Evolutionary conservation across 37 sponge, comb jelly and placozoan genomes (phyloP).

Genomic region (Dysidea cf. avara): DNA sequence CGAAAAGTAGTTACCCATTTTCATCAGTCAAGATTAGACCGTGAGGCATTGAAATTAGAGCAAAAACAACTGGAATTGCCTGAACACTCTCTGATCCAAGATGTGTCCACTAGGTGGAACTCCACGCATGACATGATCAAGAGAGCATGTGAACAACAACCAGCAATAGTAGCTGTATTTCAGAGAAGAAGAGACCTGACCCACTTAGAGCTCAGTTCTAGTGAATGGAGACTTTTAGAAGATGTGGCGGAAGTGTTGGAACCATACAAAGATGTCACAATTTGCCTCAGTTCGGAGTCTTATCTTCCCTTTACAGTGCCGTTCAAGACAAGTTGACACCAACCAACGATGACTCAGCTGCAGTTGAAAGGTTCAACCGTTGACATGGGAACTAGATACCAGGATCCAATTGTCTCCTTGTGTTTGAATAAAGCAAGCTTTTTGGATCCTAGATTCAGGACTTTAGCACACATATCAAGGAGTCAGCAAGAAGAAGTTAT

Average conservation of each 20-base stretch:
- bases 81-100: not conserved
- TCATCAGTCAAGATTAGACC: no score
- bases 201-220: no score
- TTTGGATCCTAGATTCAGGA: constrained; percentile 8
- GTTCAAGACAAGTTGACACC: not conserved
- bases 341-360: not conserved
- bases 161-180: no score
- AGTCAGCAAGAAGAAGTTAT: not conserved
- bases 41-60: no score
- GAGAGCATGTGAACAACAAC: no score
- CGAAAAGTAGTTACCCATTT: no score
- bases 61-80: no score
- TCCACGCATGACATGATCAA: no score
- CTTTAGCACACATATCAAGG: not conserved
- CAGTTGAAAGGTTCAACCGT: not conserved
- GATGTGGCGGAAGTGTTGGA: no score
- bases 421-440: constrained; percentile 3
- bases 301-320: no score
- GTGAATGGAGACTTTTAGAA: no score
- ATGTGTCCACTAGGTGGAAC: not conserved
- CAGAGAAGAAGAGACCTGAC: no score
- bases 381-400: not conserved
- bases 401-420: not conserved
- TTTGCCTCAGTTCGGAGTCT: not conserved
- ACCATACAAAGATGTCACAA: constrained; percentile 11